Conservation (phyloP, 2,888 invertebrate species). For the Agrilus mali region DNA sequence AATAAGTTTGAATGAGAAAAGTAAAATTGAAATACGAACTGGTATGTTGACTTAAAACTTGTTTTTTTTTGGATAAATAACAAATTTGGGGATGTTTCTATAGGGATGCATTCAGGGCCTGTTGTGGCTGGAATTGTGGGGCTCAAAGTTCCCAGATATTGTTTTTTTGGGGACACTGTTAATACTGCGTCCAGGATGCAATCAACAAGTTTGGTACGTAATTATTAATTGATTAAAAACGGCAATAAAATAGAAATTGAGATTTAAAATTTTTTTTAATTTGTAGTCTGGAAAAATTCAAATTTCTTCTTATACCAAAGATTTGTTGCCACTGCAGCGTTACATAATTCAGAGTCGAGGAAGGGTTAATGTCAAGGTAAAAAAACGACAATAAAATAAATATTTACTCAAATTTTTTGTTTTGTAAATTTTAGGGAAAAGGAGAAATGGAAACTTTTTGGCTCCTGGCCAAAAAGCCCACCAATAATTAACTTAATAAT, state of each 20-base stretch:
- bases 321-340: slow-evolving; percentile 49
- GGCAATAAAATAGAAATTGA: too few relatives aligned
- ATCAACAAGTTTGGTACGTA: slow-evolving; percentile 48
- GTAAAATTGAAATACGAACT: slow-evolving; percentile 45
- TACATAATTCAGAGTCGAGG: slow-evolving; percentile 62
- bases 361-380: slow-evolving; percentile 65
- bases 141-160: slow-evolving; percentile 71
- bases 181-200: slow-evolving; percentile 90
- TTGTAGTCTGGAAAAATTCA: slow-evolving; percentile 59
- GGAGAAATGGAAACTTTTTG: slow-evolving; percentile 56
- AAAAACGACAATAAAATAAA: slow-evolving; percentile 1
- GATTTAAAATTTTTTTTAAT: too few relatives aligned
- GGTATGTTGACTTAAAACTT: slow-evolving; percentile 33
- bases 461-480: slow-evolving; percentile 15
- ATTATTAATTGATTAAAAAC: too few relatives aligned
- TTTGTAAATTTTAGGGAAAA: slow-evolving; percentile 60
- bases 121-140: slow-evolving; percentile 84
- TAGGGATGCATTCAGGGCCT: slow-evolving; percentile 74
- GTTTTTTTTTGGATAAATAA: neutral
- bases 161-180: slow-evolving; percentile 83
- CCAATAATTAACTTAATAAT: neutral
- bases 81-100: slow-evolving; percentile 2
- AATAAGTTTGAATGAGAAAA: slow-evolving; percentile 34
- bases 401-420: slow-evolving; percentile 4
- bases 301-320: slow-evolving; percentile 58